Conservation (phyloP, 2,888 invertebrate genomes). For the Hedya salicella region DNA sequence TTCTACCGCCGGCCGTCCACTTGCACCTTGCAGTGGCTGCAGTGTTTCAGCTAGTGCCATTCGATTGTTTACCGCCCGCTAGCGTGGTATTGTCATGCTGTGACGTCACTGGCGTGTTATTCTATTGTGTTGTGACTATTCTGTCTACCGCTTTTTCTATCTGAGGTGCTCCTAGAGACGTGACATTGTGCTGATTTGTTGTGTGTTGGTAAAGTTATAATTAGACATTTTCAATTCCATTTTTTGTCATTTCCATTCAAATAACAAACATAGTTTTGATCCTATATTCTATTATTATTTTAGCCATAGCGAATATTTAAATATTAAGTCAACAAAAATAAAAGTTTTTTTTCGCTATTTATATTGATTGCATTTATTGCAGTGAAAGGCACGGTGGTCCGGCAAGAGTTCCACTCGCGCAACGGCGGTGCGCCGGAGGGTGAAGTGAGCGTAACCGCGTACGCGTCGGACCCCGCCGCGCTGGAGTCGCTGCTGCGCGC, state of each 20-base stretch:
- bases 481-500: conserved; percentile 71
- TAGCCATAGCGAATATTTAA: background rate
- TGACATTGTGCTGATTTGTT: too few relatives aligned
- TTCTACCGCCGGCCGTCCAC: background rate
- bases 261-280: too few relatives aligned
- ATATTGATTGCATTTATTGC: conserved; percentile 46
- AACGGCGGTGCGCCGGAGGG: conserved; percentile 89
- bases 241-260: too few relatives aligned
- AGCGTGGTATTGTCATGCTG: background rate
- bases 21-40: background rate
- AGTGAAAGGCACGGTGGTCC: conserved; percentile 90
- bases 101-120: too few relatives aligned
- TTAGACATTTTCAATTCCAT: too few relatives aligned
- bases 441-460: conserved; percentile 88
- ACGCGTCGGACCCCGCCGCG: conserved; percentile 87
- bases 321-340: too few relatives aligned
- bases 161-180: too few relatives aligned
- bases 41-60: background rate
- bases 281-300: too few relatives aligned
- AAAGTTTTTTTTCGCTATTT: too few relatives aligned
- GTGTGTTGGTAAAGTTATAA: too few relatives aligned
- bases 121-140: too few relatives aligned
- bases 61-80: background rate
- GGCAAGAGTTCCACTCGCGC: conserved; percentile 88
- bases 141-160: too few relatives aligned